Evolutionary conservation across 1,140 invertebrate species (phyloP).

Genomic region (Armadillidium nasatum): DNA sequence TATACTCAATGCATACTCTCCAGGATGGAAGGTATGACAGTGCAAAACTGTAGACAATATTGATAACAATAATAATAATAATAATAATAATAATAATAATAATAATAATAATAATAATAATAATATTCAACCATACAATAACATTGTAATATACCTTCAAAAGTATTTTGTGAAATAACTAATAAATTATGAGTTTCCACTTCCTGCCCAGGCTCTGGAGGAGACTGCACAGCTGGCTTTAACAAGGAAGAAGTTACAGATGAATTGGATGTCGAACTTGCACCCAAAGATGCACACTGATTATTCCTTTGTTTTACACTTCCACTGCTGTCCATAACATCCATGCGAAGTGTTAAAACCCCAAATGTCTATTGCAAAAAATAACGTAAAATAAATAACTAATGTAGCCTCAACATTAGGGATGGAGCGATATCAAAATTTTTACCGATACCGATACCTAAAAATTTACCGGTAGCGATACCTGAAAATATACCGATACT

Average conservation of each 20-base stretch:
- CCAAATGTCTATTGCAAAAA: conserved; percentile 71
- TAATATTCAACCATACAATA: not conserved
- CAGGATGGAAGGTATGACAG: conserved; percentile 80
- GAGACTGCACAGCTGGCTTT: conserved; percentile 37
- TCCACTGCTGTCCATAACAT: conserved; percentile 67
- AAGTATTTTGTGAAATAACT: conserved; percentile 90
- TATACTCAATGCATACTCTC: conserved; percentile 82
- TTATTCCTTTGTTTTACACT: conserved; percentile 53
- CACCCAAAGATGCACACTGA: conserved; percentile 32
- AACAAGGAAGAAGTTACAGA: conserved; percentile 37
- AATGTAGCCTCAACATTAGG: too few relatives aligned
- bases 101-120: conserved; percentile 14
- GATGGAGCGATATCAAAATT: too few relatives aligned
- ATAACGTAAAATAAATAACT: too few relatives aligned
- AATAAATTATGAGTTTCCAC: conserved; percentile 88
- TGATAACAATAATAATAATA: not conserved
- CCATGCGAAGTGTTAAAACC: conserved; percentile 82
- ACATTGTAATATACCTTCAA: conserved; percentile 65
- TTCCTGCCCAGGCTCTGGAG: conserved; percentile 55
- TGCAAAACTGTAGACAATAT: conserved; percentile 65
- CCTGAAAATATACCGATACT: too few relatives aligned
- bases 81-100: not conserved
- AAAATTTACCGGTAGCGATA: too few relatives aligned
- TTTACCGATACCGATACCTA: too few relatives aligned
- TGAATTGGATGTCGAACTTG: conserved; percentile 36